Conservation (phyloP, 2,797 vertebrate species). For the Danionella dracula region DNA sequence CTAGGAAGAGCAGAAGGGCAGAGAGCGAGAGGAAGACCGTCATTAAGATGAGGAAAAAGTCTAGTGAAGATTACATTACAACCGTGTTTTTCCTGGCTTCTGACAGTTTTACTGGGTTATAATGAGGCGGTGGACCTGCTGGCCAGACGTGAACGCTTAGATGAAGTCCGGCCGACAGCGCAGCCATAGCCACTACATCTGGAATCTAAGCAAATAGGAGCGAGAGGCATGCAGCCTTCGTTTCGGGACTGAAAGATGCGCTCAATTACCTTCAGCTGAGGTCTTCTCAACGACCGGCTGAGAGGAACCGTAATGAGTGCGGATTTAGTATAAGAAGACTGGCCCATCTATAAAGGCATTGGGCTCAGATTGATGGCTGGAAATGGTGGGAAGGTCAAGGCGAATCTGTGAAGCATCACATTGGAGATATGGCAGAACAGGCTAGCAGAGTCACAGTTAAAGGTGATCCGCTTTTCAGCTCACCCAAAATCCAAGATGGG, state of each 20-base stretch:
- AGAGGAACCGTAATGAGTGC: conserved; percentile 74
- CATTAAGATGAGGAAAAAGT: conserved; percentile 70
- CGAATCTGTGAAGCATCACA: conserved; percentile 63
- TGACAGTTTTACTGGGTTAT: conserved; percentile 72
- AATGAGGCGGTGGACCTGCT: conserved; percentile 62
- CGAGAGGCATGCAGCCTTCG: conserved; percentile 50
- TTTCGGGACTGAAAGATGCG: conserved; percentile 58
- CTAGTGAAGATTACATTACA: conserved; percentile 76
- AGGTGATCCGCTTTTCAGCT: conserved; percentile 52
- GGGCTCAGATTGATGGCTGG: conserved; percentile 66
- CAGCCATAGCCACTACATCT: conserved; percentile 58
- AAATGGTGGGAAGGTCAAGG: conserved; percentile 69
- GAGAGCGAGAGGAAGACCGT: conserved; percentile 61
- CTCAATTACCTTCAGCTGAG: conserved; percentile 75
- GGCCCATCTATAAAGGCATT: conserved; percentile 66
- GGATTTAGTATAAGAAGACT: conserved; percentile 79
- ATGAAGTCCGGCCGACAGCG: conserved; percentile 70
- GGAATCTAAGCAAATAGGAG: conserved; percentile 69
- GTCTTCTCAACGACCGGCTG: conserved; percentile 72
- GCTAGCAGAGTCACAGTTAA: conserved; percentile 57
- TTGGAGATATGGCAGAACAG: conserved; percentile 54
- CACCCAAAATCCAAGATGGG: conserved; percentile 22
- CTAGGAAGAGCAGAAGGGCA: conserved; percentile 61
- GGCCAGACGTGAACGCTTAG: conserved; percentile 72
- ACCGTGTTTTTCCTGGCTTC: conserved; percentile 60